phyloP scores from a whole-genome alignment of 2,113 vertebrate genomes.

The Apistogramma diplotaenia region DNA sequence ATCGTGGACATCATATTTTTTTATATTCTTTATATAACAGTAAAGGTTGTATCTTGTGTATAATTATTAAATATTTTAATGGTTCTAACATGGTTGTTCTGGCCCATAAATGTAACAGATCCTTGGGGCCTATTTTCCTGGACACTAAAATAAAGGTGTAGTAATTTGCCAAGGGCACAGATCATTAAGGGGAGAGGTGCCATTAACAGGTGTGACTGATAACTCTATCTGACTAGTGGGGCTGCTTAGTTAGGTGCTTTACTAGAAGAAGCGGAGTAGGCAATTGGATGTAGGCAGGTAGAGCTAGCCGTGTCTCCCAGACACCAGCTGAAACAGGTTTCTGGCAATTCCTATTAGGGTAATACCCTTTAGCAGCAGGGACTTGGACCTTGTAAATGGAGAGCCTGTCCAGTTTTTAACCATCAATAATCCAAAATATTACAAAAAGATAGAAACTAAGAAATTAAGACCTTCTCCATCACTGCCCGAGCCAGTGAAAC shows the following conservation, averaged over 20 bases:
- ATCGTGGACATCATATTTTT: background rate
- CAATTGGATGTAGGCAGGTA: background rate
- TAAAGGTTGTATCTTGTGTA: background rate
- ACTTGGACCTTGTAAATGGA: background rate
- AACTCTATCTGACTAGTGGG: background rate
- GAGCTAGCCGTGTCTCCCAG: background rate
- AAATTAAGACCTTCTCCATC: constrained; percentile 70
- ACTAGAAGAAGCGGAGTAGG: background rate
- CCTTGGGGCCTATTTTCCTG: background rate
- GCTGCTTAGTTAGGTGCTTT: background rate
- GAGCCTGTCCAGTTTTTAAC: background rate
- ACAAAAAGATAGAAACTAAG: background rate
- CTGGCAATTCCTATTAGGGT: background rate
- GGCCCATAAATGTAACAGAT: background rate
- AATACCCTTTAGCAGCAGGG: too few species aligned
- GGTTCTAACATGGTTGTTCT: background rate
- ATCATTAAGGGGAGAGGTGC: background rate
- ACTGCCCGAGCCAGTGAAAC: constrained; percentile 74
- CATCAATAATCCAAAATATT: background rate
- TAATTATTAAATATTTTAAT: background rate
- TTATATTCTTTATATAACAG: background rate
- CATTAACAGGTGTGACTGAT: background rate
- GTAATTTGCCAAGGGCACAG: background rate
- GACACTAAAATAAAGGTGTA: background rate
- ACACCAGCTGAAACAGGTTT: background rate